Evolutionary conservation across 1,140 invertebrate genomes (phyloP).

Genomic region (Metopolophium dirhodum): DNA sequence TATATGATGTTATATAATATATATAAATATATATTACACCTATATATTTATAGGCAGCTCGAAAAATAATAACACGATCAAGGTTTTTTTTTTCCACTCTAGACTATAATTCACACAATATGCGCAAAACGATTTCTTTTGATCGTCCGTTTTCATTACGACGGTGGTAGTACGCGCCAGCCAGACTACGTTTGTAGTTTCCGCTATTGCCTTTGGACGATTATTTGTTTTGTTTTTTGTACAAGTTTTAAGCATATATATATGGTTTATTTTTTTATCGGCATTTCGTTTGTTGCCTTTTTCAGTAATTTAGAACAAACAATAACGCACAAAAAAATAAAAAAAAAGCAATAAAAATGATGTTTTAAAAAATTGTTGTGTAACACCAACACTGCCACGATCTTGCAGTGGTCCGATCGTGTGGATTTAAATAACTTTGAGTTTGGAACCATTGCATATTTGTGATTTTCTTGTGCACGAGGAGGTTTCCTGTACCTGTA

Average conservation of each 20-base stretch:
- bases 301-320: background rate
- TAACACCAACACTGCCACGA: background rate
- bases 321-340: background rate
- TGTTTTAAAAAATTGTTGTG: background rate
- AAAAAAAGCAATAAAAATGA: background rate
- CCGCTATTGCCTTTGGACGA: slow-evolving; percentile 12
- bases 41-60: background rate
- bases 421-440: background rate
- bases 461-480: background rate
- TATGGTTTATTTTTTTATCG: background rate
- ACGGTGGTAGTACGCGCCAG: background rate
- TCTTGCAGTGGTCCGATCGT: background rate
- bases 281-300: background rate
- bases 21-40: background rate
- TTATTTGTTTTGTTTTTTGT: slow-evolving; percentile 14
- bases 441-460: background rate
- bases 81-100: background rate
- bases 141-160: background rate
- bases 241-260: background rate
- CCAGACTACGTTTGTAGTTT: slow-evolving; percentile 36
- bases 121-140: slow-evolving; percentile 6
- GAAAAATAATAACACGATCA: slow-evolving; percentile 4
- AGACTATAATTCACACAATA: background rate
- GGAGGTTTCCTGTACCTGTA: background rate
- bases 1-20: background rate